Conservation (phyloP, 2,888 invertebrate species). For the Xylophagus ater region DNA sequence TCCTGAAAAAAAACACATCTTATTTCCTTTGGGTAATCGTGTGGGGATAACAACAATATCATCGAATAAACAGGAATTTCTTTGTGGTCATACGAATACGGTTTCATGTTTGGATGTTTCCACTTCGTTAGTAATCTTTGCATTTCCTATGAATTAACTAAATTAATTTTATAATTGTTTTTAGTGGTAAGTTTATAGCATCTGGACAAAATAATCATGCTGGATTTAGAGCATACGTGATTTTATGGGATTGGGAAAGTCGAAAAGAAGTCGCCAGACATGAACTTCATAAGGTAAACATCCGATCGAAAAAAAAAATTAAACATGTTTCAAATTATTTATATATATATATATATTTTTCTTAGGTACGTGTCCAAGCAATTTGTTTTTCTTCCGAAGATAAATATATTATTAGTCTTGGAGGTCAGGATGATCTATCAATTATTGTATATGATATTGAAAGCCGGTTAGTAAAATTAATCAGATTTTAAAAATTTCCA, state of each 20-base stretch:
- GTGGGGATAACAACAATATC: slow-evolving; percentile 58
- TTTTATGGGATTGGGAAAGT: slow-evolving; percentile 74
- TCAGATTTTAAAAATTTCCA: background rate
- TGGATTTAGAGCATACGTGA: slow-evolving; percentile 78
- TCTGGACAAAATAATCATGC: slow-evolving; percentile 86
- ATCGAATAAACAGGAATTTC: slow-evolving; percentile 60
- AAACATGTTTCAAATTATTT: background rate
- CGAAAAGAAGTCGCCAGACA: slow-evolving; percentile 54
- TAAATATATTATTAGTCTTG: slow-evolving; percentile 70
- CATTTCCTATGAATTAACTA: too few species aligned
- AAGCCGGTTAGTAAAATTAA: slow-evolving; percentile 29
- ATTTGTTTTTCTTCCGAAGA: slow-evolving; percentile 74
- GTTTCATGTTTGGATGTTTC: slow-evolving; percentile 71
- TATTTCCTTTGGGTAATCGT: slow-evolving; percentile 71
- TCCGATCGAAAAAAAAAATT: background rate
- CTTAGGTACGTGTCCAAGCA: slow-evolving; percentile 64
- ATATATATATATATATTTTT: background rate
- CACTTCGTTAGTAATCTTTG: slow-evolving; percentile 30
- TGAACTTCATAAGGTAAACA: slow-evolving; percentile 67
- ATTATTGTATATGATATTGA: slow-evolving; percentile 75
- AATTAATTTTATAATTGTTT: slow-evolving; percentile 22
- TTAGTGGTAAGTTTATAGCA: slow-evolving; percentile 64
- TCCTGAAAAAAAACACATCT: slow-evolving; percentile 56
- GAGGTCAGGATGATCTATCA: slow-evolving; percentile 82
- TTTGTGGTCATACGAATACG: slow-evolving; percentile 68